These are phyloP conservation scores for Chaetura pelagica DNA, from an alignment of 2,113 vertebrate species.

Conservation along the genomic window DNA sequence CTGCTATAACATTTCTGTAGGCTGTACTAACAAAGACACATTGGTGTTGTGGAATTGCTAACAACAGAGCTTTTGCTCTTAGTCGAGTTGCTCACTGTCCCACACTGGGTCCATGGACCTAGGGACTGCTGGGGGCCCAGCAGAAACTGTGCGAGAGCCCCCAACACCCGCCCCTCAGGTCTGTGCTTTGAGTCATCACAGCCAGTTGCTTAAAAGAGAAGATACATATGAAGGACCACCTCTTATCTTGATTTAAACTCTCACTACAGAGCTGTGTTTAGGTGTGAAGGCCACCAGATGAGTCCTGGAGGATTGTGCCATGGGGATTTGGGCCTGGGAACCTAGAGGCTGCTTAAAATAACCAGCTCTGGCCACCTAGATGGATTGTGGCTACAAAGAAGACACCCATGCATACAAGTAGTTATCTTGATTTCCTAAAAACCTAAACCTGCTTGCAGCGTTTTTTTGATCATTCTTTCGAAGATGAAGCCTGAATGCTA, in stretches of 20 bases:
- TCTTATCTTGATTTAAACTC: background rate
- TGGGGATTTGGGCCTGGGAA: background rate
- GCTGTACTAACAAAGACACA: background rate
- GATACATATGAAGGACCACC: rapidly evolving
- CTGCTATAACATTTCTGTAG: background rate
- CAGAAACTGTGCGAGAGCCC: background rate
- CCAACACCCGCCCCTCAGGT: background rate
- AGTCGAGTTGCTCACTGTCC: background rate
- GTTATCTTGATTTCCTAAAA: background rate
- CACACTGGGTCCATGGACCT: rapidly evolving
- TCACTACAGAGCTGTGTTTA: background rate
- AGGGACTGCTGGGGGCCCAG: rapidly evolving
- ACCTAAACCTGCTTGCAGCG: background rate
- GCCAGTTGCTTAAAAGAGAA: background rate
- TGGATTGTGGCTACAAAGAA: background rate
- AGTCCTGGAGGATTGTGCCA: background rate
- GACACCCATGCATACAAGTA: background rate
- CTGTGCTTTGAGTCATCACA: background rate
- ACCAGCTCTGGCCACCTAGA: background rate
- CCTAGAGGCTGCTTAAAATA: background rate
- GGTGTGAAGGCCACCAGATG: background rate
- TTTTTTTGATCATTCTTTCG: background rate
- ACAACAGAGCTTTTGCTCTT: background rate
- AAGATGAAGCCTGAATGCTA: background rate
- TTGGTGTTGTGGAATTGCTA: background rate